Evolutionary conservation across 30 jellyfish, hydroid and myxozoan species (phyloP).

Genomic region (Mastigias papua): DNA sequence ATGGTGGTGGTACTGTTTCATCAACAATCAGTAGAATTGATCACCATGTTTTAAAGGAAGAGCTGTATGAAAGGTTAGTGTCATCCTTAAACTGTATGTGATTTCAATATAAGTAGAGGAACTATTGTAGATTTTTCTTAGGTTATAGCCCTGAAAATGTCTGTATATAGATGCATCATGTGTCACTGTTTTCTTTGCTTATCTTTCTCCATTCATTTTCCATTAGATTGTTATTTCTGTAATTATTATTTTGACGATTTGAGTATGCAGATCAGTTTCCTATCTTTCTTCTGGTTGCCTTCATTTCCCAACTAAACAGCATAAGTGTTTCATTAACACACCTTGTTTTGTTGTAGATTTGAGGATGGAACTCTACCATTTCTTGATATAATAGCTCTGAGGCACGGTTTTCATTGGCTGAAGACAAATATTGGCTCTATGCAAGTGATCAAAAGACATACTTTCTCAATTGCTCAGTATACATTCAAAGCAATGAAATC

Average conservation of each 20-base stretch:
- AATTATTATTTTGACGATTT: too few relatives aligned
- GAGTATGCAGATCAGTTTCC: too few relatives aligned
- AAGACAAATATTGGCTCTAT: conserved; percentile 21
- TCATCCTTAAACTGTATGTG: too few relatives aligned
- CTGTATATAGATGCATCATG: too few relatives aligned
- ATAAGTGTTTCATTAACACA: background rate
- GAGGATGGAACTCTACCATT: conserved; percentile 74
- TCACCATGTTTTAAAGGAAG: conserved; percentile 43
- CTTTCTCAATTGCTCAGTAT: conserved; percentile 50
- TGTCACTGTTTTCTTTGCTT: too few relatives aligned
- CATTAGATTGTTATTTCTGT: too few relatives aligned
- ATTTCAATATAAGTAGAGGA: too few relatives aligned
- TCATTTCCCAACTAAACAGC: too few relatives aligned
- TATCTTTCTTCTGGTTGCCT: too few relatives aligned
- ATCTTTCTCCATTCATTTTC: too few relatives aligned
- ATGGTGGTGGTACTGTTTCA: conserved; percentile 74
- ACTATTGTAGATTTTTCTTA: too few relatives aligned
- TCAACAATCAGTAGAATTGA: conserved; percentile 45
- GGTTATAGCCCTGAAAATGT: too few relatives aligned
- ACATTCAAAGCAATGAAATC: conserved; percentile 55
- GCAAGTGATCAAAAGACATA: conserved; percentile 45
- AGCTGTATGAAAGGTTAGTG: conserved; percentile 60
- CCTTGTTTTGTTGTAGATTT: conserved; percentile 10
- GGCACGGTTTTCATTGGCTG: conserved; percentile 58
- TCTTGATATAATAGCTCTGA: conserved; percentile 60